A percentile compares a stretch with the other conserved stretches of the same genome.
These are phyloP conservation scores for Drosophila repletoides DNA, from an alignment of 1,140 invertebrate genomes.

Conservation along the genomic window DNA sequence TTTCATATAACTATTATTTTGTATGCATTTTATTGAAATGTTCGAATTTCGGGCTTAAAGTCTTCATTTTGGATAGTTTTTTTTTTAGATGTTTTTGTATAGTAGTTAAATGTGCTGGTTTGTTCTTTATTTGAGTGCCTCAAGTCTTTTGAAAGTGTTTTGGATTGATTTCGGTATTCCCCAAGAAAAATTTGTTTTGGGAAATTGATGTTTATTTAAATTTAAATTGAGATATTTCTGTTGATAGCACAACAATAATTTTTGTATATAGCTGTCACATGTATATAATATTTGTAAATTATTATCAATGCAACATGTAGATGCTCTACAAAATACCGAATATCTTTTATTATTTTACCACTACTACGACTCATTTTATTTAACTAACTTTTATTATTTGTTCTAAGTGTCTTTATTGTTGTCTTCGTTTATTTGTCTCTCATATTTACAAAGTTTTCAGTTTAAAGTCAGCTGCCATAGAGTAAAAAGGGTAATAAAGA, in stretches of 20 bases:
- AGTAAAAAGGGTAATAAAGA: not conserved
- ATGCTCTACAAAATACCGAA: slow-evolving; percentile 78
- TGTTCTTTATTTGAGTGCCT: slow-evolving; percentile 27
- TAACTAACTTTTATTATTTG: slow-evolving; percentile 57
- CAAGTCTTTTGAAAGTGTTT: slow-evolving; percentile 55
- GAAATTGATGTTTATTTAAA: not conserved
- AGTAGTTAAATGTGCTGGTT: slow-evolving; percentile 21
- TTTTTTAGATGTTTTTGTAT: slow-evolving; percentile 58
- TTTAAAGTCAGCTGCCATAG: slow-evolving; percentile 14
- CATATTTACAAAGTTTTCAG: slow-evolving; percentile 57
- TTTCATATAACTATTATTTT: slow-evolving; percentile 6
- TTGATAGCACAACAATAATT: slow-evolving; percentile 30
- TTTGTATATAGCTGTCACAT: slow-evolving; percentile 57
- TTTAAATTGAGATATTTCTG: slow-evolving; percentile 39
- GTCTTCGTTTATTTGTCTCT: slow-evolving; percentile 59
- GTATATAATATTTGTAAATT: slow-evolving; percentile 74
- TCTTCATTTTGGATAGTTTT: slow-evolving; percentile 52
- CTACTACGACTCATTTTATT: slow-evolving; percentile 59
- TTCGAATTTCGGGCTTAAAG: slow-evolving; percentile 47
- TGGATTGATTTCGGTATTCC: not conserved
- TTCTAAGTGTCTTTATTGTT: slow-evolving; percentile 42
- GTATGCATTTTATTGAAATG: slow-evolving; percentile 44
- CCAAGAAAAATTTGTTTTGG: not conserved
- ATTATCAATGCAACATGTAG: slow-evolving; percentile 80
- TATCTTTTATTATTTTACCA: slow-evolving; percentile 44